Conservation (phyloP, 1,140 invertebrate genomes). For the Plutomurus gul region DNA sequence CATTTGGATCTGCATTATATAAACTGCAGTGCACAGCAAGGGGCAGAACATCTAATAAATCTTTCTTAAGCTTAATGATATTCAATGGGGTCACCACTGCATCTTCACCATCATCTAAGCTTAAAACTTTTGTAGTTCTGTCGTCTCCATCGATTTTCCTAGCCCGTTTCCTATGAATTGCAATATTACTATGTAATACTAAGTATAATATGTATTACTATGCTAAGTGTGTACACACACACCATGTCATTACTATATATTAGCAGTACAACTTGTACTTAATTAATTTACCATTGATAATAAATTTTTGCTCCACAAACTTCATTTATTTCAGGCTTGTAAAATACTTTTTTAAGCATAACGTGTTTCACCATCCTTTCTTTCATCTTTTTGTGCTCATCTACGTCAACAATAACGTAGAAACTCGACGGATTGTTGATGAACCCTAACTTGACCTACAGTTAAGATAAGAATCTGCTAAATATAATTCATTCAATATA, state of each 20-base stretch:
- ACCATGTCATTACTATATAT: no score
- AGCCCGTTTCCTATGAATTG: not conserved
- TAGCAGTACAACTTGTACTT: no score
- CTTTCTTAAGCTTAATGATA: not conserved
- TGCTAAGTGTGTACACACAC: no score
- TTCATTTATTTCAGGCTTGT: not conserved
- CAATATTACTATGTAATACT: no score
- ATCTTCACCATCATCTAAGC: not conserved
- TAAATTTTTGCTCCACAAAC: constrained; percentile 10
- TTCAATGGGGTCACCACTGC: not conserved
- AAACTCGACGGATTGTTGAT: not conserved
- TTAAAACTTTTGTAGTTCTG: not conserved
- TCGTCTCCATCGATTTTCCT: not conserved
- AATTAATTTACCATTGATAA: not conserved
- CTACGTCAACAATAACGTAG: not conserved
- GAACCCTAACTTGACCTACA: not conserved
- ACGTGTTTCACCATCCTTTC: not conserved
- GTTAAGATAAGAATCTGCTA: no score
- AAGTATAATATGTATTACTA: no score
- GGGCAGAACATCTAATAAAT: not conserved
- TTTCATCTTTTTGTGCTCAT: not conserved
- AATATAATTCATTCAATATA: no score
- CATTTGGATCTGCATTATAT: not conserved
- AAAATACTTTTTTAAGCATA: not conserved
- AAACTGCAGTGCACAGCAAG: not conserved